These are phyloP conservation scores for Cheilosia pagana DNA, from an alignment of 2,888 invertebrate species.

Conservation along the genomic window DNA sequence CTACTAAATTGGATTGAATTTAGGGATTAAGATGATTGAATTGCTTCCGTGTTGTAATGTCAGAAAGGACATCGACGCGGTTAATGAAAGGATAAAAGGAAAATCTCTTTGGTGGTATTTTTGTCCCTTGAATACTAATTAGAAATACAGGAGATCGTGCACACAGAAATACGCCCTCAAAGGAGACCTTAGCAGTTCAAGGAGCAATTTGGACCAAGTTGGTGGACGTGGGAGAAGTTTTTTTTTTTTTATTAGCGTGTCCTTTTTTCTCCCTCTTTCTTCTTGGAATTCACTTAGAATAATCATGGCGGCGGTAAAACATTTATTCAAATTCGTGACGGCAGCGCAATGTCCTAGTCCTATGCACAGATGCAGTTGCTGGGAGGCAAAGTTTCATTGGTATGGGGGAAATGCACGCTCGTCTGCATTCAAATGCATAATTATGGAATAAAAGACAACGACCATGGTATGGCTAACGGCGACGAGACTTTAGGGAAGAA, in stretches of 20 bases:
- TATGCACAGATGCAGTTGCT: neutral
- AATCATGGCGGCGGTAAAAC: conserved; percentile 58
- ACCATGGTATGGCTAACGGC: neutral
- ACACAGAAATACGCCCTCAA: neutral
- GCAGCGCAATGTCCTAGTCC: conserved; percentile 7
- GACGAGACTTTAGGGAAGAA: conserved; percentile 13
- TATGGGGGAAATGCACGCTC: conserved; percentile 36
- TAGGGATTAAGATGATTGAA: conserved; percentile 60
- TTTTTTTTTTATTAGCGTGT: neutral
- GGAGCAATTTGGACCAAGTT: conserved; percentile 20
- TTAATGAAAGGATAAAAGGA: conserved; percentile 63
- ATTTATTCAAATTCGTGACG: conserved; percentile 49
- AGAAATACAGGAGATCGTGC: conserved; percentile 32
- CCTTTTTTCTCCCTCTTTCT: neutral
- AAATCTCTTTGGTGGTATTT: conserved; percentile 14
- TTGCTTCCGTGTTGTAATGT: conserved; percentile 52
- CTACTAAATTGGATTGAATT: conserved; percentile 38
- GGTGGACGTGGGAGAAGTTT: neutral
- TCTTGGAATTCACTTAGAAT: conserved; percentile 55
- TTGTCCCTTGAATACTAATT: conserved; percentile 68
- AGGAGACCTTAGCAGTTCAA: conserved; percentile 10
- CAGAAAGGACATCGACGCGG: conserved; percentile 42
- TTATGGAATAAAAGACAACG: conserved; percentile 5
- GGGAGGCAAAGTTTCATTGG: conserved; percentile 8
- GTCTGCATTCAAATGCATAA: conserved; percentile 26